Evolutionary conservation across 2,888 invertebrate species (phyloP).

Genomic region (Oxytorus armatus): DNA sequence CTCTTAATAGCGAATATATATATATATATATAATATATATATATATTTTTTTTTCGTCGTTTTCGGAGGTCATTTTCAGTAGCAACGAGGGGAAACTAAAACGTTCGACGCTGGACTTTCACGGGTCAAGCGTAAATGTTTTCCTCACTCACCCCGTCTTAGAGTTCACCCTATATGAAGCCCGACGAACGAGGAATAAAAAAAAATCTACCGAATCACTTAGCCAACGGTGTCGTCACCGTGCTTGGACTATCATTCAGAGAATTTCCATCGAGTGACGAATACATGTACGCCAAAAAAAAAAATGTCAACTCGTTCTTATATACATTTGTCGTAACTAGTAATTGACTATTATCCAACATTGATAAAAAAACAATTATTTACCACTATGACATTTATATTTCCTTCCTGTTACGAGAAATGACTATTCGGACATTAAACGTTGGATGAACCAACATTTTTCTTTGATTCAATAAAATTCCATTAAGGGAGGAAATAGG

Average conservation of each 20-base stretch:
- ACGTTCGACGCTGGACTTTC: conserved; percentile 46
- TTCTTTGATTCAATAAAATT: too few relatives aligned
- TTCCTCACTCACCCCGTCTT: conserved; percentile 55
- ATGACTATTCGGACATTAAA: too few relatives aligned
- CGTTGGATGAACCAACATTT: too few relatives aligned
- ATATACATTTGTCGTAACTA: background rate
- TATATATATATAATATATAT: too few relatives aligned
- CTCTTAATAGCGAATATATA: conserved; percentile 81
- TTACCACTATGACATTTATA: background rate
- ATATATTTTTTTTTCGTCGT: conserved; percentile 32
- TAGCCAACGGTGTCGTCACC: conserved; percentile 68
- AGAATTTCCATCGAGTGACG: conserved; percentile 44
- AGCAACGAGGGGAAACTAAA: conserved; percentile 36
- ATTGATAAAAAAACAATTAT: background rate
- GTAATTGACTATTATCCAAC: background rate
- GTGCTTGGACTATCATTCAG: conserved; percentile 68
- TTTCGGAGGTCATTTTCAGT: conserved; percentile 36
- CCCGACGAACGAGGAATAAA: conserved; percentile 56
- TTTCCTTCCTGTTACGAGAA: too few relatives aligned
- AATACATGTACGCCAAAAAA: background rate
- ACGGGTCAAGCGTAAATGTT: conserved; percentile 59
- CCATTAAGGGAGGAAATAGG: too few relatives aligned
- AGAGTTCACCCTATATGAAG: conserved; percentile 6
- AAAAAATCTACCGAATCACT: conserved; percentile 69
- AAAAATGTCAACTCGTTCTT: background rate